Percentiles rank a stretch among this genome's conserved stretches.
phyloP scores from a whole-genome alignment of 37 sponge, comb jelly and placozoan genomes.

The Aplysina aerophoba region DNA sequence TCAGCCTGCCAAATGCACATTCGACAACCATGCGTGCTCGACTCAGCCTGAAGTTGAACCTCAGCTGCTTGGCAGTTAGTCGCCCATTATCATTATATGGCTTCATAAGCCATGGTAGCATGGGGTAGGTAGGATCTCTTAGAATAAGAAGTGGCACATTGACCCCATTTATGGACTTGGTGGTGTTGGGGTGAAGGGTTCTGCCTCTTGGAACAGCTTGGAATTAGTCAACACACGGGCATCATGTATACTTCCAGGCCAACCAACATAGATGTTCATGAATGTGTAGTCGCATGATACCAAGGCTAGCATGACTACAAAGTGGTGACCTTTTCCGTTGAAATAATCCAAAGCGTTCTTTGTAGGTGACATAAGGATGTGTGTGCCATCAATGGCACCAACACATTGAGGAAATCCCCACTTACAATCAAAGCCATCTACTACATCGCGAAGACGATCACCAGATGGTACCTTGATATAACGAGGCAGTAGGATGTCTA shows the following conservation, averaged over 20 bases:
- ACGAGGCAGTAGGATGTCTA: background rate
- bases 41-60: constrained; percentile 21
- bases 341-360: constrained; percentile 49
- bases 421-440: constrained; percentile 13
- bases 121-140: constrained; percentile 62
- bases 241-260: constrained; percentile 67
- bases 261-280: constrained; percentile 39
- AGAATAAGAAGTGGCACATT: constrained; percentile 29
- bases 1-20: constrained; percentile 22
- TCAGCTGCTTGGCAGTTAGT: constrained; percentile 10
- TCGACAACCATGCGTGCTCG: constrained; percentile 23
- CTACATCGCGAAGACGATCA: background rate
- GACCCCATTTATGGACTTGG: background rate
- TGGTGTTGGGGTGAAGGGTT: constrained; percentile 4
- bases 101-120: constrained; percentile 16
- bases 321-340: constrained; percentile 50
- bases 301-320: constrained; percentile 47
- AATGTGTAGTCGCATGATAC: constrained; percentile 38
- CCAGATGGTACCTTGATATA: constrained; percentile 25
- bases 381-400: constrained; percentile 60
- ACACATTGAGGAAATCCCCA: constrained; percentile 44
- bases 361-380: constrained; percentile 40
- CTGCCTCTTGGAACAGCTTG: background rate
- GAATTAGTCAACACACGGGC: constrained; percentile 52
- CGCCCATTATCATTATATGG: constrained; percentile 20